These are phyloP conservation scores for Hydroisotoma schaefferi DNA, from an alignment of 2,888 invertebrate genomes.

Conservation along the genomic window DNA sequence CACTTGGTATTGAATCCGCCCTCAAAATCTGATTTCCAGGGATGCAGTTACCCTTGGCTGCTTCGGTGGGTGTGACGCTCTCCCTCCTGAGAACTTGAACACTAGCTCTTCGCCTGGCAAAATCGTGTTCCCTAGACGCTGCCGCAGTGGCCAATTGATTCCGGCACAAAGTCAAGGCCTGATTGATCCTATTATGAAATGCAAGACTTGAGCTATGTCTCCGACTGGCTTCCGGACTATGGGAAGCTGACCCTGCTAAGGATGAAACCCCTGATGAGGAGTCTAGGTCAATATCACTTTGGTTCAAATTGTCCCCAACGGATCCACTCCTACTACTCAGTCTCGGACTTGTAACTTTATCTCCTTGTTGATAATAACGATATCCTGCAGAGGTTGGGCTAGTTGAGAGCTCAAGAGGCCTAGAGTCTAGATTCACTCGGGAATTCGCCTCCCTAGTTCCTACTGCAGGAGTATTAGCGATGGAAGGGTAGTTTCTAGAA, in stretches of 20 bases:
- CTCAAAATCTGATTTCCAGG: not conserved
- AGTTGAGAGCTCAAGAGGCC: too few species aligned
- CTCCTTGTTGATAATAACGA: conserved; percentile 24
- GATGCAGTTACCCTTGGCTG: conserved; percentile 5
- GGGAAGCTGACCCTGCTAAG: conserved; percentile 1
- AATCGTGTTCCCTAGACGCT: not conserved
- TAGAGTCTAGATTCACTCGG: too few species aligned
- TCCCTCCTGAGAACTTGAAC: conserved; percentile 26
- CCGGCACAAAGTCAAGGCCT: conserved; percentile 25
- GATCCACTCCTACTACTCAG: conserved; percentile 21
- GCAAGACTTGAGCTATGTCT: conserved; percentile 16
- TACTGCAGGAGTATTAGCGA: too few species aligned
- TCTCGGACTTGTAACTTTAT: not conserved
- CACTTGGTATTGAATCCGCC: not conserved
- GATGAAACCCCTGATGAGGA: conserved; percentile 23
- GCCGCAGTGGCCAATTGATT: conserved; percentile 12
- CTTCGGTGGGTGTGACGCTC: conserved; percentile 16
- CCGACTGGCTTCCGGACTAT: conserved; percentile 15
- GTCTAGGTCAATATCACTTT: conserved; percentile 10
- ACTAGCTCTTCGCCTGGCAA: conserved; percentile 20
- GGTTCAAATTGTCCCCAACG: conserved; percentile 17
- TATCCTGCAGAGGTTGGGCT: too few species aligned
- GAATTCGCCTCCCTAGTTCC: too few species aligned
- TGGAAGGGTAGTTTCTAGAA: not conserved
- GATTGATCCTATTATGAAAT: conserved; percentile 31